Base-by-base conservation (phyloP, 2,797 vertebrate genomes). In the Taenioides sp. region DNA sequence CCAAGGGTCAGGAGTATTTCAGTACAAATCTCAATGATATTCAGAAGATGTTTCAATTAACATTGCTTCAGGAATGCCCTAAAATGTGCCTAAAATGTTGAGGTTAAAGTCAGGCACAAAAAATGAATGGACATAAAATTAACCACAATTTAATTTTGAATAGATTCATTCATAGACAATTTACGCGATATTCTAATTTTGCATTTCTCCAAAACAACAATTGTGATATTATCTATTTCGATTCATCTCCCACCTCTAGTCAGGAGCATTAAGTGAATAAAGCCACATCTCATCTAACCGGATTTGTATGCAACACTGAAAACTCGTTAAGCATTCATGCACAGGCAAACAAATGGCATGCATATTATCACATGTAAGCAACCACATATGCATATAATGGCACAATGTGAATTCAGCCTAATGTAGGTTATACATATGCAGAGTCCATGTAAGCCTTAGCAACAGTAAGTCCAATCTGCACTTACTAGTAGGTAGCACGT, bases 191-290 rank as follows among this genome's bases (percentile, higher is more conserved):
- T 47, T 47, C 43, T 16, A 47, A 47, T 47, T 16, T 47, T 17
- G 4, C 43, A 14, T 47, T 4, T 47, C 43, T 47, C 43, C 43
- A 47, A 47, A 47, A 47, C 14, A 47, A 47, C 43, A 14, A 47
- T 47, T 47, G 12, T 14, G 40, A 16, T 47, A 47, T 47, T 16
- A 47, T 47, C 43, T 47, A 47, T 4, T 16, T 20, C 12, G 17
- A 17, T 54, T 3, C 11, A 27, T 27, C 16, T 70, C 72, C 68
- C 28, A 76, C 58, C 16, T 50, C 54, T 43, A 16, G 84, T 90
- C 81, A 86, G 78, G 81, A 82, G 81, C 47, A 81, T 86, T 70
- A 62, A 75, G 78, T 90, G 74, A 86, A 89, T 83, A 81, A 86
- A 88, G 79, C 71, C 63, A 71, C 81, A 75, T 84, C 85, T 88